These are phyloP conservation scores for Medauroidea extradentata DNA, from an alignment of 1,140 invertebrate genomes.

Conservation along the genomic window DNA sequence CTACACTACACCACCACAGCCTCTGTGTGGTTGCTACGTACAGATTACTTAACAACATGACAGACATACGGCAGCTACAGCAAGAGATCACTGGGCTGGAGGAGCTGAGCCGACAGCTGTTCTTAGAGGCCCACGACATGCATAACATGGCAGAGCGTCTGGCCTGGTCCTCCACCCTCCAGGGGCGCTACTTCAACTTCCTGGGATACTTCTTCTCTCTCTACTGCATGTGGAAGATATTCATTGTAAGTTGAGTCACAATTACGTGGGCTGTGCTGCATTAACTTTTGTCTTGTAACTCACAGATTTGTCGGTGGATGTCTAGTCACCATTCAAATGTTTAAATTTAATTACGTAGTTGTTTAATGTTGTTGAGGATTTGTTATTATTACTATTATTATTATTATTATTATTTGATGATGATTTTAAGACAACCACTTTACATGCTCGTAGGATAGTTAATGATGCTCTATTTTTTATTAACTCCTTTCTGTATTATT, in stretches of 20 bases:
- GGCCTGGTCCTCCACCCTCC: conserved; percentile 93
- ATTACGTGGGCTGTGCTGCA: no score
- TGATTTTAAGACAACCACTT: no score
- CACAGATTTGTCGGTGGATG: no score
- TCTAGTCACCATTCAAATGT: no score
- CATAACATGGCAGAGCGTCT: conserved; percentile 89
- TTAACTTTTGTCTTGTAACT: no score
- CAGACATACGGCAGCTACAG: conserved; percentile 76
- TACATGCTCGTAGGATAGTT: no score
- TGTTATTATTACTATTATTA: not conserved
- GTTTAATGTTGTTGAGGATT: not conserved
- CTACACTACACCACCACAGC: no score
- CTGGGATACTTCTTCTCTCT: conserved; percentile 98
- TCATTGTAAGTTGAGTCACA: conserved; percentile 93
- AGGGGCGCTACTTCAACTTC: conserved; percentile 99
- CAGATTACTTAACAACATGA: conserved; percentile 24
- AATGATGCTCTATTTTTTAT: no score
- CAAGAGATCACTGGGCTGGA: conserved; percentile 85
- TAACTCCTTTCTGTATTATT: no score
- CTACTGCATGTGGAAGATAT: conserved; percentile 99
- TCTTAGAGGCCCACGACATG: conserved; percentile 92
- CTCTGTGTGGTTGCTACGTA: no score
- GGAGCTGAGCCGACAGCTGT: conserved; percentile 89
- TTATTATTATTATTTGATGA: not conserved
- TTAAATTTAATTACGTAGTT: no score